Conservation (phyloP, 1,140 invertebrate genomes). For the Cydia amplana region DNA sequence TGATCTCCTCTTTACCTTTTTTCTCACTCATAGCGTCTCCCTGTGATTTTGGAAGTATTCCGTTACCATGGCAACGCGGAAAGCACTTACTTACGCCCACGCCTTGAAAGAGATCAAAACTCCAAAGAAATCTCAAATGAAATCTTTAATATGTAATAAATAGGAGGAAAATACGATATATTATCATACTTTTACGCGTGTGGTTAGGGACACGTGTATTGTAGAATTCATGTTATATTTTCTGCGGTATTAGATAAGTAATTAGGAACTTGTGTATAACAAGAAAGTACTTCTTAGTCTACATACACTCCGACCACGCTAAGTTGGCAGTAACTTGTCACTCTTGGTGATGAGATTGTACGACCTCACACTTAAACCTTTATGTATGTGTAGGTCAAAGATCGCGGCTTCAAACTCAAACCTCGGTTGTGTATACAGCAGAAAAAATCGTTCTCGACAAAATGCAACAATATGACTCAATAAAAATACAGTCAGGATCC, state of each 20-base stretch:
- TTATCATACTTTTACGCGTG: background rate
- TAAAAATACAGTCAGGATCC: no score
- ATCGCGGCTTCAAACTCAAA: no score
- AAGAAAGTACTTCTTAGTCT: no score
- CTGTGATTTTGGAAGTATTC: background rate
- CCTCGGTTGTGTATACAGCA: no score
- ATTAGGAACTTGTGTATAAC: background rate
- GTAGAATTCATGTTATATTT: background rate
- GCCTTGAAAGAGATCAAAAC: background rate
- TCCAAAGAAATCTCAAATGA: background rate
- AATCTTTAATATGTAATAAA: slow-evolving; percentile 11
- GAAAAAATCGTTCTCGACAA: no score
- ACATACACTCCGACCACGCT: no score
- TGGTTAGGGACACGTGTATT: background rate
- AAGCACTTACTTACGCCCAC: slow-evolving; percentile 13
- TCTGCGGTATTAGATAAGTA: background rate
- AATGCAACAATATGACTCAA: no score
- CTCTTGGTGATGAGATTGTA: no score
- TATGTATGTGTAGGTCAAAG: no score
- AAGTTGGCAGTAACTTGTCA: no score
- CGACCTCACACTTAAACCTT: no score
- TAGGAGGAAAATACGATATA: slow-evolving; percentile 12
- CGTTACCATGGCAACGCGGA: background rate
- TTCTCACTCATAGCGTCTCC: background rate
- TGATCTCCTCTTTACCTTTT: background rate